phyloP scores from a whole-genome alignment of 2,113 vertebrate species.

The Corythoichthys intestinalis region DNA sequence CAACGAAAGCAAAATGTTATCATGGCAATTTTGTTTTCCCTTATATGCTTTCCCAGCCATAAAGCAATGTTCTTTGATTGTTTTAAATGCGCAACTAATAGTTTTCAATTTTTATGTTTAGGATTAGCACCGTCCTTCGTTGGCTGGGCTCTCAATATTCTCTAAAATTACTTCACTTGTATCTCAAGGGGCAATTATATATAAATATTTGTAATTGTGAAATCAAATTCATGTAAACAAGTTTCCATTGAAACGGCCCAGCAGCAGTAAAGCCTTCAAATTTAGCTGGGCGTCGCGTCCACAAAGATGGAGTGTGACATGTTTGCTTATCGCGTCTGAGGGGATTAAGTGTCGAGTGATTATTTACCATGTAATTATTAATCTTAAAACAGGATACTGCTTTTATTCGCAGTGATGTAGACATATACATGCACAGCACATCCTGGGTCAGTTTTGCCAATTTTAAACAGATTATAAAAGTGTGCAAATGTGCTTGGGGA shows the following conservation, averaged over 20 bases:
- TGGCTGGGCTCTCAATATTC: too few relatives aligned
- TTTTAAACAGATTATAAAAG: conserved; percentile 64
- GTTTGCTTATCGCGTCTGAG: conserved; percentile 55
- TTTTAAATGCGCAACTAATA: too few relatives aligned
- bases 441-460: conserved; percentile 54
- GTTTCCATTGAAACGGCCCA: background rate
- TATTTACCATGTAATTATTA: conserved; percentile 67
- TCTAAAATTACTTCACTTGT: too few relatives aligned
- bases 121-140: too few relatives aligned
- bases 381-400: conserved; percentile 52
- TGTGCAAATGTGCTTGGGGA: conserved; percentile 56
- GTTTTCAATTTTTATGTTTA: too few relatives aligned
- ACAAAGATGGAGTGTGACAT: conserved; percentile 41
- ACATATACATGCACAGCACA: conserved; percentile 62
- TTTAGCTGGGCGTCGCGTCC: conserved; percentile 48
- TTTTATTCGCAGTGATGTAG: conserved; percentile 64
- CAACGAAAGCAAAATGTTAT: background rate
- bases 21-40: too few relatives aligned
- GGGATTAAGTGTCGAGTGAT: conserved; percentile 63
- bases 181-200: background rate
- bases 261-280: background rate
- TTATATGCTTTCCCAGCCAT: too few relatives aligned
- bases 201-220: background rate
- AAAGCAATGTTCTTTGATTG: too few relatives aligned
- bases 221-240: background rate